Conservation (phyloP, 2,888 invertebrate genomes). For the Lordiphosa fenestrarum region DNA sequence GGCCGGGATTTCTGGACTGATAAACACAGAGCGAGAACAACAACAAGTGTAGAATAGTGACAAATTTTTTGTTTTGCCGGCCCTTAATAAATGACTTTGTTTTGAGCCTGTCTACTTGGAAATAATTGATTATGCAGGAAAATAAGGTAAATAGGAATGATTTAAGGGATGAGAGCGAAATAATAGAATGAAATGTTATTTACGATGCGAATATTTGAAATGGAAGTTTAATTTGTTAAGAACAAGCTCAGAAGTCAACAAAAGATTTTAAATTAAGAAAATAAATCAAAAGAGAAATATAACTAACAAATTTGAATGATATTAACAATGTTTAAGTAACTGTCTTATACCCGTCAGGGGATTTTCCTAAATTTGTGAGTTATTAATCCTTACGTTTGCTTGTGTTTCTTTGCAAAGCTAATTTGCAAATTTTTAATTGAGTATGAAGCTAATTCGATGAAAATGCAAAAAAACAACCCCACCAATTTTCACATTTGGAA, state of each 20-base stretch:
- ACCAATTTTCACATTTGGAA: no score
- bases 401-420: no score
- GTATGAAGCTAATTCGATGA: no score
- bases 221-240: no score
- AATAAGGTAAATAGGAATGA: constrained; percentile 27
- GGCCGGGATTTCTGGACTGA: constrained; percentile 38
- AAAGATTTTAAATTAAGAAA: neutral
- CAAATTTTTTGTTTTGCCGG: constrained; percentile 52
- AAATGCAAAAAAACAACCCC: no score
- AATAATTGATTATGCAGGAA: constrained; percentile 54
- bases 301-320: no score
- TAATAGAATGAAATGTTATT: neutral
- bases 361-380: no score
- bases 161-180: constrained; percentile 1
- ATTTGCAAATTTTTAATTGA: no score
- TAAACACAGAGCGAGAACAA: constrained; percentile 44
- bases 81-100: constrained; percentile 64
- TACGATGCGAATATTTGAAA: constrained; percentile 1
- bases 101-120: constrained; percentile 41
- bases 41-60: constrained; percentile 56
- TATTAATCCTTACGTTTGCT: no score
- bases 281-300: neutral
- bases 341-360: no score
- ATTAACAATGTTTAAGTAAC: no score
- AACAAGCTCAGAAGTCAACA: no score